Evolutionary conservation across 2,113 vertebrate genomes (phyloP).

Genomic region (Butorides virescens): DNA sequence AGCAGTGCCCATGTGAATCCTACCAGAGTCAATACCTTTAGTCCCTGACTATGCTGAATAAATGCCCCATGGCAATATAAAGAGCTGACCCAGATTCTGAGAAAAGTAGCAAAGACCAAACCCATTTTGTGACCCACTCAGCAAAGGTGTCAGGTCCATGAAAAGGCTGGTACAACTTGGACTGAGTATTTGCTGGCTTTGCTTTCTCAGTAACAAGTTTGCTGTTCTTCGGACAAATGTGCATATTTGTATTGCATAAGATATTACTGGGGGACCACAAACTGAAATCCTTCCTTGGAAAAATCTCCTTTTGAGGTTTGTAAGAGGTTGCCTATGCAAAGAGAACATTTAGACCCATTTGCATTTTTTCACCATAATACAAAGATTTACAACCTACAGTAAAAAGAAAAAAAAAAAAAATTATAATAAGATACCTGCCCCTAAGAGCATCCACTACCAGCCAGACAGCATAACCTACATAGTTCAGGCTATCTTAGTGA

Average conservation of each 20-base stretch:
- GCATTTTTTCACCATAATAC: not conserved
- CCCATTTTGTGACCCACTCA: not conserved
- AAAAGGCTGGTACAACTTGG: not conserved
- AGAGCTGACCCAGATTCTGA: not conserved
- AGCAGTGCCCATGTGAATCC: not conserved
- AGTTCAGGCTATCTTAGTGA: not conserved
- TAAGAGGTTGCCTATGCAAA: not conserved
- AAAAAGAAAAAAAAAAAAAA: not conserved
- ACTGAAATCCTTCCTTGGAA: not conserved
- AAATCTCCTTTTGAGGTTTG: not conserved
- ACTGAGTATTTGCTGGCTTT: not conserved
- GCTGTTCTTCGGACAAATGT: not conserved
- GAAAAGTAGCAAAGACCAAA: not conserved
- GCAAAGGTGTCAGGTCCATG: not conserved
- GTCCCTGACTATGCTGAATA: fast-evolving
- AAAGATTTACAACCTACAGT: not conserved
- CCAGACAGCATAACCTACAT: not conserved
- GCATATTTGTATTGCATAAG: not conserved
- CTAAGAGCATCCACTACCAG: not conserved
- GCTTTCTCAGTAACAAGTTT: not conserved
- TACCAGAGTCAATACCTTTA: not conserved
- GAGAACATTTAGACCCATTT: not conserved
- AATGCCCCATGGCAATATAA: not conserved
- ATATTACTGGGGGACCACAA: not conserved
- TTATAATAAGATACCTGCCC: not conserved